Conservation (phyloP, 92 coral and sea anemone species). For the Chrysogorgia sp. region DNA sequence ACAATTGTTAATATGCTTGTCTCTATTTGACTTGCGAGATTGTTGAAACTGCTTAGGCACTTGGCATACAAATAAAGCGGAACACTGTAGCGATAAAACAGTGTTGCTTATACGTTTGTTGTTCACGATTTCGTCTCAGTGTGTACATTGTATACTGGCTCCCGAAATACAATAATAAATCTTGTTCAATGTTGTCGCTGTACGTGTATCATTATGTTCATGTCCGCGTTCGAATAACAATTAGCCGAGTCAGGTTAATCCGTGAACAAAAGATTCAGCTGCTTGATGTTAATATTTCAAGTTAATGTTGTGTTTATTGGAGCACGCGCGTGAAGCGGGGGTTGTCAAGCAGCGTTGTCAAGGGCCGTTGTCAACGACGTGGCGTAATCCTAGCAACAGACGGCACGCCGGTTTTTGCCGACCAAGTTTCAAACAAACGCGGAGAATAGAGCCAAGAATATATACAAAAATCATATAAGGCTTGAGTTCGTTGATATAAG, state of each 20-base stretch:
- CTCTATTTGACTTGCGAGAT: background rate
- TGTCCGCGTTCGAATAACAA: background rate
- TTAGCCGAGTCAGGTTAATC: background rate
- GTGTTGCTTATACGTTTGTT: too few species aligned
- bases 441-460: too few species aligned
- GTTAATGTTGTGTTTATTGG: constrained; percentile 23
- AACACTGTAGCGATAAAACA: too few species aligned
- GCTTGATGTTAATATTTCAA: constrained; percentile 6
- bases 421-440: background rate
- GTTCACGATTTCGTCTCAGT: too few species aligned
- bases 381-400: constrained; percentile 22
- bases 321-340: constrained; percentile 44
- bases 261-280: constrained; percentile 5
- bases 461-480: too few species aligned
- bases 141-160: too few species aligned
- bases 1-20: background rate
- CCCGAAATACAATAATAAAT: too few species aligned
- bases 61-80: too few species aligned
- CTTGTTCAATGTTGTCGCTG: background rate
- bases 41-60: too few species aligned
- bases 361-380: constrained; percentile 30
- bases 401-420: background rate
- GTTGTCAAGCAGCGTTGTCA: too few species aligned
- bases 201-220: background rate
- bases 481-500: too few species aligned